These are phyloP conservation scores for Poeciliopsis turneri DNA, from an alignment of 2,797 vertebrate genomes.

Conservation along the genomic window DNA sequence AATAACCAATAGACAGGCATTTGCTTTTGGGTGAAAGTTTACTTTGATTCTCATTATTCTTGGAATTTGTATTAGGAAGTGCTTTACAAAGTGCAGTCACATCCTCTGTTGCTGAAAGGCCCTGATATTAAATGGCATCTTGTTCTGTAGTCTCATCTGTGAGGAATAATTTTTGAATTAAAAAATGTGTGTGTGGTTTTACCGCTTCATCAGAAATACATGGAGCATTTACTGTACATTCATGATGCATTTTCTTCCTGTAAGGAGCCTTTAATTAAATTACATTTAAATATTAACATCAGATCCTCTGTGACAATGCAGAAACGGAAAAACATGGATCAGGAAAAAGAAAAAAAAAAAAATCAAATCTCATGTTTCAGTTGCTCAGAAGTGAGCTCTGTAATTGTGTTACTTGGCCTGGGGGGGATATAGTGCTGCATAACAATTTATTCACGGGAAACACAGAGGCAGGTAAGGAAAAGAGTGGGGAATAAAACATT, in stretches of 20 bases:
- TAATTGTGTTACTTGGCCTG: conserved; percentile 13
- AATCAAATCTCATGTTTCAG: not conserved
- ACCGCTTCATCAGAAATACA: not conserved
- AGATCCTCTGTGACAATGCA: not conserved
- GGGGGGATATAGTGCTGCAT: conserved; percentile 14
- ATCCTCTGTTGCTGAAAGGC: not conserved
- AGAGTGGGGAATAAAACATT: conserved; percentile 18
- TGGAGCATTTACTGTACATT: not conserved
- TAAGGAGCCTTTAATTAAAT: not conserved
- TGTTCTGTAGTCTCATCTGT: not conserved
- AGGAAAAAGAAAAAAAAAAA: not conserved
- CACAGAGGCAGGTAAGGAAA: conserved; percentile 9
- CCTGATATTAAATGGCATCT: not conserved
- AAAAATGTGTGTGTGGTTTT: not conserved
- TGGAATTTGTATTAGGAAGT: not conserved
- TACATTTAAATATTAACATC: not conserved
- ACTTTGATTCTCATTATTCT: not conserved
- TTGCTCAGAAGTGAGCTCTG: conserved; percentile 3
- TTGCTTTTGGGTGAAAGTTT: not conserved
- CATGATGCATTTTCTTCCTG: not conserved
- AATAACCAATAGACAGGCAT: no score
- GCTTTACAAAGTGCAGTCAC: not conserved
- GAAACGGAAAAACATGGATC: not conserved
- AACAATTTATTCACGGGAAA: conserved; percentile 35
- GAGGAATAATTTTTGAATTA: not conserved